Evolutionary conservation across 2,113 vertebrate genomes (phyloP).

Genomic region (Laterallus jamaicensis): DNA sequence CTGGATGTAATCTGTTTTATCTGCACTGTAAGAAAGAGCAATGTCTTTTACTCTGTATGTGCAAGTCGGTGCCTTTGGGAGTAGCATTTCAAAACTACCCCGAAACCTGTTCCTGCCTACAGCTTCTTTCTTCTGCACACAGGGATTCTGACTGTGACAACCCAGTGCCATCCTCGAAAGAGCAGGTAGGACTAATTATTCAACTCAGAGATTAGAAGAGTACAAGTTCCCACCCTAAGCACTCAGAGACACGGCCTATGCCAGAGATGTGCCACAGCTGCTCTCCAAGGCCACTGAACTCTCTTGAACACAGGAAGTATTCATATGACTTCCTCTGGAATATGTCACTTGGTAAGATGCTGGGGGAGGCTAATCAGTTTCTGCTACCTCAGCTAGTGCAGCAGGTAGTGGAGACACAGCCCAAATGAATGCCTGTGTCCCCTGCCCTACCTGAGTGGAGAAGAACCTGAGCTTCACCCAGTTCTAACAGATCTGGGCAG

Average conservation of each 20-base stretch:
- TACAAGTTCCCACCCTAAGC: not conserved
- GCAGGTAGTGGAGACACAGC: not conserved
- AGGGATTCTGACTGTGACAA: not conserved
- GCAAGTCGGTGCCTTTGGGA: conserved; percentile 46
- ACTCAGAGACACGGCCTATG: not conserved
- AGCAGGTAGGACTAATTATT: not conserved
- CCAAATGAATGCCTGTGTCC: not conserved
- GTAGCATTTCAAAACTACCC: not conserved
- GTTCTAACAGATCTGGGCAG: not conserved
- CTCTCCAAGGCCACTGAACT: not conserved
- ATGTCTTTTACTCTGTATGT: not conserved
- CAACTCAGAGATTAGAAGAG: not conserved
- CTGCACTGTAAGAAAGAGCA: conserved; percentile 24
- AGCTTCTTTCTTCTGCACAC: not conserved
- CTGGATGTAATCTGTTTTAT: conserved; percentile 23
- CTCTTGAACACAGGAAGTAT: not conserved
- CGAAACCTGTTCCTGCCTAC: not conserved
- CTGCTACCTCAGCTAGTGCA: not conserved
- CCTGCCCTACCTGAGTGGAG: not conserved
- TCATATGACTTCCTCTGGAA: not conserved
- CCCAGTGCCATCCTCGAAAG: not conserved
- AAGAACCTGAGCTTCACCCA: not conserved
- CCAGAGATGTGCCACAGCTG: not conserved
- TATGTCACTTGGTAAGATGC: not conserved
- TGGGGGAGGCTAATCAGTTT: not conserved